A percentile compares a stretch with the other conserved stretches of the same genome.
phyloP scores from a whole-genome alignment of 2,113 vertebrate genomes.

The Lota lota region DNA sequence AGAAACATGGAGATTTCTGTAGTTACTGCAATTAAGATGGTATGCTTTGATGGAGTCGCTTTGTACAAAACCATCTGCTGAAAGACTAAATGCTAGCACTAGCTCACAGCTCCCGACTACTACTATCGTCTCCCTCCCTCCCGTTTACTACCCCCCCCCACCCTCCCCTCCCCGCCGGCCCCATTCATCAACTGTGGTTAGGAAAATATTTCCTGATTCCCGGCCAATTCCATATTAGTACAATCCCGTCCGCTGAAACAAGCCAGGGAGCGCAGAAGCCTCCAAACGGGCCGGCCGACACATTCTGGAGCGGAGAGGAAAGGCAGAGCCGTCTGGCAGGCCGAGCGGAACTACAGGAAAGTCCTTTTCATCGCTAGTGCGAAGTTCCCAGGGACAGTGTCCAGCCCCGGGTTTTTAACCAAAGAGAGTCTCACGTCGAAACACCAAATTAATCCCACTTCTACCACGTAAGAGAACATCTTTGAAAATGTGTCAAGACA shows the following conservation, averaged over 20 bases:
- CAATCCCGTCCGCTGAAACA: slow-evolving; percentile 53
- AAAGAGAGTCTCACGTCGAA: slow-evolving; percentile 31
- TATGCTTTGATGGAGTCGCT: too few relatives aligned
- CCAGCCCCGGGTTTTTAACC: slow-evolving; percentile 18
- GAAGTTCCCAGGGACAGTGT: slow-evolving; percentile 41
- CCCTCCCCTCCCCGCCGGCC: neutral
- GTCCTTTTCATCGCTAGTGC: slow-evolving; percentile 46
- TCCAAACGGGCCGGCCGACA: slow-evolving; percentile 32
- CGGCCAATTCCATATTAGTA: slow-evolving; percentile 68
- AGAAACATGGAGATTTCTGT: too few relatives aligned
- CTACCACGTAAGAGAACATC: neutral
- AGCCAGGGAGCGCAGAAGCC: slow-evolving; percentile 36
- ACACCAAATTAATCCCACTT: neutral
- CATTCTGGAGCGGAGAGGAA: slow-evolving; percentile 28
- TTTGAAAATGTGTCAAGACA: slow-evolving; percentile 6
- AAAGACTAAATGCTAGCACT: too few relatives aligned
- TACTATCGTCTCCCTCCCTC: neutral
- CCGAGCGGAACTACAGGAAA: slow-evolving; percentile 48
- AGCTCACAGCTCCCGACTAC: too few relatives aligned
- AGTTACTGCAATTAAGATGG: too few relatives aligned
- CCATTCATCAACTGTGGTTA: neutral
- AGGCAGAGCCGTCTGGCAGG: slow-evolving; percentile 50
- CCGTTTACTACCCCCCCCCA: neutral
- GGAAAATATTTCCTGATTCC: slow-evolving; percentile 57
- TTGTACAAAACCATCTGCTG: too few relatives aligned